Evolutionary conservation across 2,113 vertebrate species (phyloP).

Genomic region (Bubo blakistoni): DNA sequence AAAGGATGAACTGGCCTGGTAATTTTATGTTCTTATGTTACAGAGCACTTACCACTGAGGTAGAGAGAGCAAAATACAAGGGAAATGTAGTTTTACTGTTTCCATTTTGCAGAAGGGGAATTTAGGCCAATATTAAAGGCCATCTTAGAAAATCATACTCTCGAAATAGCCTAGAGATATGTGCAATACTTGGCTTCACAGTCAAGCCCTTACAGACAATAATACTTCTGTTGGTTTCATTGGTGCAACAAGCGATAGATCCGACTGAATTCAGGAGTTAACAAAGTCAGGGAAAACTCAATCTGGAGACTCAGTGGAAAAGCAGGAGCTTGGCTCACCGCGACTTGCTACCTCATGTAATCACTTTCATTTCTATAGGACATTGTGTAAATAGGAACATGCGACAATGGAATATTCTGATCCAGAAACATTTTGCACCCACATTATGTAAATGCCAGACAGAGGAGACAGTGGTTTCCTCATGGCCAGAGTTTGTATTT

Average conservation of each 20-base stretch:
- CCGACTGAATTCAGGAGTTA: not conserved
- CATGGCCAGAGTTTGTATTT: not conserved
- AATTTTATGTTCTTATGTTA: not conserved
- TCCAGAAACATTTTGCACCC: not conserved
- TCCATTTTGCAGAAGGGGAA: not conserved
- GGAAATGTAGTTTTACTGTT: not conserved
- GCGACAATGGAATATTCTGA: not conserved
- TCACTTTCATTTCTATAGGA: not conserved
- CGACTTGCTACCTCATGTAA: not conserved
- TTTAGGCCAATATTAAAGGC: not conserved
- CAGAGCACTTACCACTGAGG: not conserved
- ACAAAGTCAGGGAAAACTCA: not conserved
- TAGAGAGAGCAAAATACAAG: not conserved
- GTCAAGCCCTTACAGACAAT: not conserved
- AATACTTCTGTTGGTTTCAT: not conserved
- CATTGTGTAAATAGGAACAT: not conserved
- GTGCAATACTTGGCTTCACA: not conserved
- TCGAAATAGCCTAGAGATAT: not conserved
- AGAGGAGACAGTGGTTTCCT: accelerated
- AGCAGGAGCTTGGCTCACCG: not conserved
- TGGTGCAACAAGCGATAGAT: not conserved
- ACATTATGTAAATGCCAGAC: not conserved
- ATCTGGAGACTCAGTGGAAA: not conserved
- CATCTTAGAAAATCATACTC: not conserved
- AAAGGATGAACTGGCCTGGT: not conserved